Evolutionary conservation across 92 coral and sea anemone species (phyloP), one percentile per base, ranked within the genome.

Genomic region (Zoanthus gigantus): DNA sequence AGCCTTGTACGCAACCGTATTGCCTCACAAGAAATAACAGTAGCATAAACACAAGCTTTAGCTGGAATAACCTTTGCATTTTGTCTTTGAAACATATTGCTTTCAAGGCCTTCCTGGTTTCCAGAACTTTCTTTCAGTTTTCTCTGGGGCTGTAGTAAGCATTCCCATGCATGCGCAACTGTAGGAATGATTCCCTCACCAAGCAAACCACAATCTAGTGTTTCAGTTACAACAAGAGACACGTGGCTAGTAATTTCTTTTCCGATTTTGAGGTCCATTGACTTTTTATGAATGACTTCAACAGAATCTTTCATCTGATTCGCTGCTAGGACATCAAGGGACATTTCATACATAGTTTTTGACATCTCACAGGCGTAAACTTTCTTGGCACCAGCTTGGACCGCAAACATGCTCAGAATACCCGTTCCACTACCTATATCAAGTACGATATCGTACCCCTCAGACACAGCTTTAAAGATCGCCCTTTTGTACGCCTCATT

Each of bases 381-480:
- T n/a, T 92, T 86, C 78, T 88, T 92, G 0, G 99, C 98, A 0
- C 98, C 98, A 1, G 97, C 93, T 50, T 97, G 97, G 17, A 94
- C 91, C 1, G 99, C 99, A 89, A 94, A 97, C 99, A 97, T 97
- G 68, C 99, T 97, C 42, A 95, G 53, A 72, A 97, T 97, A 9
- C 99, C 98, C 6, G 97, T 95, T 0, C 99, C 99, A 57, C 99
- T 97, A 56, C 99, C 99, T 63, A 97, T 97, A 73, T 97, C 99
- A 14, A 97, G 81, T 9, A 97, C 98, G 12, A 48, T 79, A 63
- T 92, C 90, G 81, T 92, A 84, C 0, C 99, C 98, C 29, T 78
- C 78, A 0, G 88, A 50, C 13, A 97, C 89, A 6, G 99, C 98
- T 54, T 89, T 90, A 44, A 66, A 71, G 11, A 97, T 94, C 15